Conservation (phyloP, 1,140 invertebrate species). For the Drosophila nasuta region DNA sequence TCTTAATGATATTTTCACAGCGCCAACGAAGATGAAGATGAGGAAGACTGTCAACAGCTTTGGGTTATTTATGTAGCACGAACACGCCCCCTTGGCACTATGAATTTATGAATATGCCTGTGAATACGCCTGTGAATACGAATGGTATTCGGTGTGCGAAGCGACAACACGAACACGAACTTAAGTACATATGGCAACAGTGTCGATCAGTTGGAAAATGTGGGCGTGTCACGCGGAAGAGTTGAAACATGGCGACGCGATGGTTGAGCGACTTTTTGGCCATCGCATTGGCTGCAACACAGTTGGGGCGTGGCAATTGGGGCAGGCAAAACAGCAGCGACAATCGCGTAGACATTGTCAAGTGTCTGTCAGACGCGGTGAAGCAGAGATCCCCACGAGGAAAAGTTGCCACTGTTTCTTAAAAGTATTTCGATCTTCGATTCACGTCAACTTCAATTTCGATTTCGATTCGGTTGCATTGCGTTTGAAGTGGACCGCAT, state of each 20-base stretch:
- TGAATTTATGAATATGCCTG: slow-evolving; percentile 23
- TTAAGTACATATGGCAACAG: slow-evolving; percentile 46
- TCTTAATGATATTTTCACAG: slow-evolving; percentile 68
- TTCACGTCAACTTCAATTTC: slow-evolving; percentile 66
- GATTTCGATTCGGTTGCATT: slow-evolving; percentile 53
- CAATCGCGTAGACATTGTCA: slow-evolving; percentile 68
- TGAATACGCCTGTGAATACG: slow-evolving; percentile 8
- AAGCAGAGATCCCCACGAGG: neutral
- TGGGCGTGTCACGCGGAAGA: slow-evolving; percentile 65
- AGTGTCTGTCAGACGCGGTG: slow-evolving; percentile 7
- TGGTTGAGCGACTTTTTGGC: slow-evolving; percentile 61
- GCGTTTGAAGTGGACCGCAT: slow-evolving; percentile 64
- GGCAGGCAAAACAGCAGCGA: slow-evolving; percentile 5
- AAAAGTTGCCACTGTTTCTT: neutral
- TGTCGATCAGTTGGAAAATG: slow-evolving; percentile 65
- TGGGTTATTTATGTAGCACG: slow-evolving; percentile 65
- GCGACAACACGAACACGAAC: slow-evolving; percentile 1
- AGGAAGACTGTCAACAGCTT: slow-evolving; percentile 66
- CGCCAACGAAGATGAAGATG: neutral
- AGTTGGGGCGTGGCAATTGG: slow-evolving; percentile 69
- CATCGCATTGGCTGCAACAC: slow-evolving; percentile 73
- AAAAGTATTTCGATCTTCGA: slow-evolving; percentile 16
- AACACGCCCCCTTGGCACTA: slow-evolving; percentile 66
- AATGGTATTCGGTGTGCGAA: slow-evolving; percentile 12
- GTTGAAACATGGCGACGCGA: slow-evolving; percentile 67